Base-by-base conservation (phyloP, 2,113 vertebrate genomes). In the Anolis sagrei region DNA sequence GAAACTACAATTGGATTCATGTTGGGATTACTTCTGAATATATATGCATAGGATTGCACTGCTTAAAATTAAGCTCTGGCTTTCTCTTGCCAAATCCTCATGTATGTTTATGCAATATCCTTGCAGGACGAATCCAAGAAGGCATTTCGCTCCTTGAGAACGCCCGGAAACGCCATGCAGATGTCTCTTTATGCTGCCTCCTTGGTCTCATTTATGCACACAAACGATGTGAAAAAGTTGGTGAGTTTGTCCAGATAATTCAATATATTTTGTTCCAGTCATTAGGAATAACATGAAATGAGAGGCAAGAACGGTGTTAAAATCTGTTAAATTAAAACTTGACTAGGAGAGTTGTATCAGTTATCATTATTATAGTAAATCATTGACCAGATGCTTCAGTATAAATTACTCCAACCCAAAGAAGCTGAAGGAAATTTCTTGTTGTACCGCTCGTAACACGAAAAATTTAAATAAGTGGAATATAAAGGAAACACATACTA, bases 171-270 rank as follows among this genome's bases (percentile, higher is more conserved):
- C 79, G 72, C 25, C 91, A 94, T 79, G 90, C 91, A 1, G 90
- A 94, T 1, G 81, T 94, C n/a, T 89, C 91, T 23, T 81, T 96
- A 76, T 97, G 95, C 58, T 95, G 93, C 69, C 23, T 87, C 81
- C 92, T 96, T 82, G 95, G 95, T 39, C 95, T 96, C 36, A 91
- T 96, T 51, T 96, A 93, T 51, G 95, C 95, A 36, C 95, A 96
- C 68, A 96, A 89, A 81, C 84, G 36, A 48, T 93, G 86, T 48
- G 83, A 95, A 83, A 90, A 72, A 23, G 8, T 90, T 1, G 94
- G 93, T 95, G 85, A 95, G 87, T 64, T 58, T 1, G 0, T 39
- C 27, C 16, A 13, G 1, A 0, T 21, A 81, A 75, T 88, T 64
- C 34, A 1, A 4, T 84, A 49, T 32, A 66, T 70, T 62, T 70